phyloP scores from a whole-genome alignment of 2,113 vertebrate genomes.

The Climacteris rufus region DNA sequence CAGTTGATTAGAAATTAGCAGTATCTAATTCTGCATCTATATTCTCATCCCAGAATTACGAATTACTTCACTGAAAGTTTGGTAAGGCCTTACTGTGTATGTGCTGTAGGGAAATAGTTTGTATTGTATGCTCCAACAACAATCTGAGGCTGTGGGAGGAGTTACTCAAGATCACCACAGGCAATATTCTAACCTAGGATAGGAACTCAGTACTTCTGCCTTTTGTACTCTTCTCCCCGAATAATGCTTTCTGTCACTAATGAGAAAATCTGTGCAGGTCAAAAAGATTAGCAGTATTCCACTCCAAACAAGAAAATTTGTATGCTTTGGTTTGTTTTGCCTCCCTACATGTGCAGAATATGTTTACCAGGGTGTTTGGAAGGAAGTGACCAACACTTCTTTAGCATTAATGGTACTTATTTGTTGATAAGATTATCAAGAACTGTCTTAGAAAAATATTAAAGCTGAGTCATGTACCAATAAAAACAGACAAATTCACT shows the following conservation, averaged over 20 bases:
- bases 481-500: conserved; percentile 46
- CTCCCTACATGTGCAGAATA: neutral
- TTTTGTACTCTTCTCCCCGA: neutral
- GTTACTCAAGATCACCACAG: neutral
- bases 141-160: neutral
- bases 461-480: conserved; percentile 27
- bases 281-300: neutral
- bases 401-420: neutral
- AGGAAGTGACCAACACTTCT: neutral
- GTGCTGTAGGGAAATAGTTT: neutral
- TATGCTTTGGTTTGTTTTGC: neutral
- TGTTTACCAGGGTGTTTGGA: neutral
- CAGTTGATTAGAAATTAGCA: neutral
- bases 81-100: neutral
- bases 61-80: neutral
- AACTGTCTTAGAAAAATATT: conserved; percentile 29
- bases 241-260: neutral
- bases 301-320: neutral
- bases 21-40: neutral
- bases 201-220: neutral
- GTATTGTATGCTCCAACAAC: neutral
- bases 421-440: neutral
- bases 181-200: neutral
- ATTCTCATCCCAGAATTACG: neutral
- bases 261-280: neutral